Base-by-base conservation (phyloP, 2,888 invertebrate genomes). In the Coenonympha arcania region DNA sequence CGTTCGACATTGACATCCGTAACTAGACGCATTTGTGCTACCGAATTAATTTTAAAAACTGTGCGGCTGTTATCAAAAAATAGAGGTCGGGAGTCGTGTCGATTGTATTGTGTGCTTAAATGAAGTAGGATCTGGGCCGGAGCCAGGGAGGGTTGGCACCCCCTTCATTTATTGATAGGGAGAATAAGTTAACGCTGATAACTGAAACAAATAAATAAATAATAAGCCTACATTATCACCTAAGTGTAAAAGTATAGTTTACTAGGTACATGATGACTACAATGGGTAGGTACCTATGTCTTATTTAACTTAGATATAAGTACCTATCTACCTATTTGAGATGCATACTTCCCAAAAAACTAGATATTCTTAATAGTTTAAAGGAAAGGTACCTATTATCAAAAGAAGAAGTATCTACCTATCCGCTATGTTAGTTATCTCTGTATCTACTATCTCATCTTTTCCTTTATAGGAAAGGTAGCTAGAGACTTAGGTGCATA, bases 61-160 rank as follows among this genome's bases (percentile, higher is more conserved):
- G 71, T 69, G 66, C 72, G 68, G 65, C 71, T 67, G 71, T 75
- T 76, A 73, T 73, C 71, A 73, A 72, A 75, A 75, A 73, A 70
- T 68, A 71, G 71, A 73, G 65, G 66, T 64, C 71, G 71, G 77
- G 72, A 76, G 76, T 71, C 80, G 75, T 76, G 75, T 77, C 76
- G 76, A 78, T 77, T 73, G 80, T 74, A 71, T 84, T 84, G 82
- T 84, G 72, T 76, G 71, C 75, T 79, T 75, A 79, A 82, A 83
- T 83, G 81, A 84, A 83, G 81, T 79, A 80, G 75, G 71, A 69
- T 58, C 67, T 64, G 68, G 55, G 59, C 60, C 58, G 69, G 66
- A 65, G 65, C 66, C 26, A 44, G 50, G 39, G 45, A 28, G 48
- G 41, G 40, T 39, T 37, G 47, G 28, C 31, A 41, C 41, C 20